Evolutionary conservation across 92 coral and sea anemone genomes (phyloP), one percentile per base, ranked within the genome.

Genomic region (Porites cylindrica): DNA sequence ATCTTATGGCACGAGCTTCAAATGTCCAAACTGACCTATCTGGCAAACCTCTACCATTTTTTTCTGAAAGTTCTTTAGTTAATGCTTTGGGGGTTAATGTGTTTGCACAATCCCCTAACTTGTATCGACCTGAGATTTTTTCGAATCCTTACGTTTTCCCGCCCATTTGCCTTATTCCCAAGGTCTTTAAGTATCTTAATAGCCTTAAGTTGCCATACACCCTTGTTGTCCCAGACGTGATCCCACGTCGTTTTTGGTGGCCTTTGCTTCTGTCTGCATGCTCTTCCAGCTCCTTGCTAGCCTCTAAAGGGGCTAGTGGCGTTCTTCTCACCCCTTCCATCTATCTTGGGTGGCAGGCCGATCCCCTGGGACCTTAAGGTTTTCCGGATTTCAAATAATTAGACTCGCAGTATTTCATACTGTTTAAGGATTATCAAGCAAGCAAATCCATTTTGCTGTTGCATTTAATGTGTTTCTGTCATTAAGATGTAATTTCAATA

Each of bases 341-440:
- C 93, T 21, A 56, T 58, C 77, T 80, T 83, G 81, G 12, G 66
- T 17, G 51, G n/a, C 38, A 66, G 85, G 88, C 88, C 91, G 21
- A 59, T 82, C 50, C 92, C 90, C 4, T 92, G 91, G 95, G 95
- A 92, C 66, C 79, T 92, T 52, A 71, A 91, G 95, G 95, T 24
- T 23, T 89, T 85, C 76, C 75, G 90, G 19, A 70, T 86, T 77
- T 59, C 60, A 16, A 68, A 69, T 77, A 77, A 32, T 14, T 77
- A 77, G 81, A 58, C 14, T 60, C 12, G 38, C 50, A 67, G 85
- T 80, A 38, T 66, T 11, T 56, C 5, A 7, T 66, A 52, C 32
- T 51, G 76, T 80, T 80, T 66, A 50, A 19, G 19, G 72, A 50
- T 65, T 10, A 75, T 32, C 23, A 23, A 75, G 64, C 66, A 10